These are phyloP conservation scores for Octonoba sinensis DNA, from an alignment of 2,888 invertebrate genomes.

Conservation along the genomic window DNA sequence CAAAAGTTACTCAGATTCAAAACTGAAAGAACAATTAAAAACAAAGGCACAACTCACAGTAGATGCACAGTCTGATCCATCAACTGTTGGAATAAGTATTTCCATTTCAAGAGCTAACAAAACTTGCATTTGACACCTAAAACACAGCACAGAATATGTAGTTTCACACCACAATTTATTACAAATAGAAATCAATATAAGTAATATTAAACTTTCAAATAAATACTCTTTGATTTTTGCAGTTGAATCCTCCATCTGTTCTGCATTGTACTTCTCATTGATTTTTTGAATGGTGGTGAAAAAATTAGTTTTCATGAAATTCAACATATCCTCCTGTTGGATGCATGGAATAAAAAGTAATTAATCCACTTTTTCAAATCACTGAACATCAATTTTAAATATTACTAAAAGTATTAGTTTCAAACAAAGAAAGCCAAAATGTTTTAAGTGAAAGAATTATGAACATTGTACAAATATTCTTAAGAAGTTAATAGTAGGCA, in stretches of 20 bases:
- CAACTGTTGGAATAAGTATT: conserved; percentile 20
- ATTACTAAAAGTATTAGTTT: too few species aligned
- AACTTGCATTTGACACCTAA: conserved; percentile 39
- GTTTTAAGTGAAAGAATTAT: too few species aligned
- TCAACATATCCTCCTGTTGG: conserved; percentile 28
- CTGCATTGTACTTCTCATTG: conserved; percentile 24
- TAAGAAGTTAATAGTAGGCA: too few species aligned
- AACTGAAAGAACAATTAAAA: neutral
- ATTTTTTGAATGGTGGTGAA: conserved; percentile 12
- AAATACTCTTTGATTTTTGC: conserved; percentile 38
- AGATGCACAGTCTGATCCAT: conserved; percentile 14
- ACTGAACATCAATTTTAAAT: too few species aligned
- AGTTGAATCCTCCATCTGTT: conserved; percentile 1
- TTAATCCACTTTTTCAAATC: too few species aligned
- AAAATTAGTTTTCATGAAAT: conserved; percentile 33
- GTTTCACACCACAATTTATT: neutral
- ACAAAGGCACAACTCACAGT: conserved; percentile 7
- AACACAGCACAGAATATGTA: neutral
- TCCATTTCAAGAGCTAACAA: conserved; percentile 41
- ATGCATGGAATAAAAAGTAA: neutral
- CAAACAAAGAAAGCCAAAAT: too few species aligned
- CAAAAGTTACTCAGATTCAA: neutral
- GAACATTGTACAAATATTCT: too few species aligned
- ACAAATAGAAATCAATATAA: neutral
- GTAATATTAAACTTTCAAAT: neutral